A percentile compares a stretch with the other conserved stretches of the same genome.
phyloP scores from a whole-genome alignment of 2,888 invertebrate species.

The Calameuta pallipes region DNA sequence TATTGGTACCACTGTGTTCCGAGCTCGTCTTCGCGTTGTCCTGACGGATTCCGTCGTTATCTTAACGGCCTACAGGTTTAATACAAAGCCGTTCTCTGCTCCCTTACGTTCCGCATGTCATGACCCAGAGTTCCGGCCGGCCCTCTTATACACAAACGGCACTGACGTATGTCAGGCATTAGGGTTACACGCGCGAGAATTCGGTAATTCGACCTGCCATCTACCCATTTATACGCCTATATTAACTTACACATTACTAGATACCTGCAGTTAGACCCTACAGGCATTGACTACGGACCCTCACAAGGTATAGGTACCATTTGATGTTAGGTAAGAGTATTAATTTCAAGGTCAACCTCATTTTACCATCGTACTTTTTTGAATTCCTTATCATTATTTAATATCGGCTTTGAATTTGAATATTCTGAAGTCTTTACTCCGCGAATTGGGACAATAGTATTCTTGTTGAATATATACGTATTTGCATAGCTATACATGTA shows the following conservation, averaged over 20 bases:
- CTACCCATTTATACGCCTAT: not conserved
- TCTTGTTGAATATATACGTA: not conserved
- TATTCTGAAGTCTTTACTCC: not conserved
- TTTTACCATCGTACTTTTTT: not conserved
- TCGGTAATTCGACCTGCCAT: conserved; percentile 17
- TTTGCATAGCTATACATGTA: not conserved
- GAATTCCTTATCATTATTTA: not conserved
- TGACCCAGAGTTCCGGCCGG: conserved; percentile 5
- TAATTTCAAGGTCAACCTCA: not conserved
- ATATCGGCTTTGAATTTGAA: not conserved
- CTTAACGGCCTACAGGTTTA: conserved; percentile 35
- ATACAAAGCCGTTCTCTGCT: conserved; percentile 26
- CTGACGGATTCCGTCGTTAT: conserved; percentile 39
- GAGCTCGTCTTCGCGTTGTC: not conserved
- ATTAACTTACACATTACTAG: not conserved
- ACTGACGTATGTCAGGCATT: conserved; percentile 18
- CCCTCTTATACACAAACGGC: conserved; percentile 3
- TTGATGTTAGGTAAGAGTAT: not conserved
- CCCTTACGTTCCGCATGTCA: conserved; percentile 16
- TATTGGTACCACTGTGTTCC: not conserved
- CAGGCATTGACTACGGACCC: not conserved
- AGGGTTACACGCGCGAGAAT: conserved; percentile 14
- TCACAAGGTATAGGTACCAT: not conserved
- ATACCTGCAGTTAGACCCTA: not conserved
- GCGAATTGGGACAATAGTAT: not conserved